Evolutionary conservation across 2,888 invertebrate species (phyloP).

Genomic region (Dryobotodes eremita): DNA sequence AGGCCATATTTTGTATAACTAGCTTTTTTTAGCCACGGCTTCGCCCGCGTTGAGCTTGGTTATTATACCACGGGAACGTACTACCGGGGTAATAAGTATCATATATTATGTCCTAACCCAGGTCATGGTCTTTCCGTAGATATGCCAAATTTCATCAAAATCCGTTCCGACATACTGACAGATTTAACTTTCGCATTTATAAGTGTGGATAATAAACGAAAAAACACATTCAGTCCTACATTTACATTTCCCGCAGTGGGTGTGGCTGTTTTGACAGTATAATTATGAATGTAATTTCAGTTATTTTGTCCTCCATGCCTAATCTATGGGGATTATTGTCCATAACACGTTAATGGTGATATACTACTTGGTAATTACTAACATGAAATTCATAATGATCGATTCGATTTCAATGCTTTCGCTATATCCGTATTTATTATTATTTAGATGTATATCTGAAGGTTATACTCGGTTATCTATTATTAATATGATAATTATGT

Average conservation of each 20-base stretch:
- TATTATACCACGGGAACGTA: neutral
- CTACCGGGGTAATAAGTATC: neutral
- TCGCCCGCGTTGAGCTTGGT: neutral
- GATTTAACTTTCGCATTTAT: neutral
- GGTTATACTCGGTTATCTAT: constrained; percentile 2
- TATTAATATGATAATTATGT: constrained; percentile 18
- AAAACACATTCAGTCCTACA: constrained; percentile 23
- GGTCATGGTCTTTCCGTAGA: neutral
- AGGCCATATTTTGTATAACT: constrained; percentile 4
- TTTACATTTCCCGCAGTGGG: constrained; percentile 35
- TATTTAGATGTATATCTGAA: constrained; percentile 31
- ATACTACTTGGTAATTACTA: constrained; percentile 26
- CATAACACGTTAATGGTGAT: constrained; percentile 19
- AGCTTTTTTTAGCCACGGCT: neutral
- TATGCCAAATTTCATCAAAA: neutral
- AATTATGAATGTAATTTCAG: constrained; percentile 23
- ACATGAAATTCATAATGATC: constrained; percentile 11
- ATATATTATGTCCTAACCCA: neutral
- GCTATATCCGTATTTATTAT: neutral
- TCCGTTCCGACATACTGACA: neutral
- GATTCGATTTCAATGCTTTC: constrained; percentile 14
- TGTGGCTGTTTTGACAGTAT: constrained; percentile 30
- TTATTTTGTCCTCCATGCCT: constrained; percentile 28
- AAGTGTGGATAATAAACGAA: neutral
- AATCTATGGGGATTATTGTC: constrained; percentile 41